phyloP scores from a whole-genome alignment of 2,113 vertebrate genomes.

The Thermophis baileyi region DNA sequence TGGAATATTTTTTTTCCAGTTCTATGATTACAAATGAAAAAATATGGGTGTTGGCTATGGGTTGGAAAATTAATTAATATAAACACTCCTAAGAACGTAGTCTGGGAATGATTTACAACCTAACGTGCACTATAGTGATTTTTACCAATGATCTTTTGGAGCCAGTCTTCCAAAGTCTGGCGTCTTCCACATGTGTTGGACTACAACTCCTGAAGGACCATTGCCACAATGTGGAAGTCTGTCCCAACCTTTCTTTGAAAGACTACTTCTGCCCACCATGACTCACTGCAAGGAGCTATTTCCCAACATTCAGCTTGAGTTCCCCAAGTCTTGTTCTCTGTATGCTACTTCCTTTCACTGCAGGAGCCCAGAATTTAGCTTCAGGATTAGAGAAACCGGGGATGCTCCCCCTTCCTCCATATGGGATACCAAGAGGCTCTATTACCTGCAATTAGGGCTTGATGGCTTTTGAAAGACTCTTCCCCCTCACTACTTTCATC shows the following conservation, averaged over 20 bases:
- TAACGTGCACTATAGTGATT: neutral
- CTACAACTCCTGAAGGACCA: neutral
- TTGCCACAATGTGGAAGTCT: neutral
- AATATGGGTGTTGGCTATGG: neutral
- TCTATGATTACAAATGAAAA: neutral
- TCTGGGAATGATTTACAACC: neutral
- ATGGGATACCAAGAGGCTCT: slow-evolving; percentile 49
- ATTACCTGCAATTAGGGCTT: slow-evolving; percentile 74
- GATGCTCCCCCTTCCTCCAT: slow-evolving; percentile 34
- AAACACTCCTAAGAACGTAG: neutral
- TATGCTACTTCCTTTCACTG: neutral
- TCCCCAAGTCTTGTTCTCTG: slow-evolving; percentile 42
- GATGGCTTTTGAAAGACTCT: slow-evolving; percentile 66
- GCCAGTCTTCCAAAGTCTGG: neutral
- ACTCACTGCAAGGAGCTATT: neutral
- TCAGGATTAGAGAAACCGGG: slow-evolving; percentile 42
- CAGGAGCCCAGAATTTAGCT: slow-evolving; percentile 12
- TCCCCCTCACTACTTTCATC: slow-evolving; percentile 68
- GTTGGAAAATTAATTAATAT: slow-evolving; percentile 40
- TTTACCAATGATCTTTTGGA: neutral
- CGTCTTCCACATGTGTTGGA: neutral
- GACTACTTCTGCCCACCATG: neutral
- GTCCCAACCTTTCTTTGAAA: neutral
- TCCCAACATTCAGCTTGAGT: slow-evolving; percentile 43
- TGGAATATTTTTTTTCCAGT: neutral